phyloP scores from a whole-genome alignment of 2,888 invertebrate species.

The Acrocyrtus sp. region DNA sequence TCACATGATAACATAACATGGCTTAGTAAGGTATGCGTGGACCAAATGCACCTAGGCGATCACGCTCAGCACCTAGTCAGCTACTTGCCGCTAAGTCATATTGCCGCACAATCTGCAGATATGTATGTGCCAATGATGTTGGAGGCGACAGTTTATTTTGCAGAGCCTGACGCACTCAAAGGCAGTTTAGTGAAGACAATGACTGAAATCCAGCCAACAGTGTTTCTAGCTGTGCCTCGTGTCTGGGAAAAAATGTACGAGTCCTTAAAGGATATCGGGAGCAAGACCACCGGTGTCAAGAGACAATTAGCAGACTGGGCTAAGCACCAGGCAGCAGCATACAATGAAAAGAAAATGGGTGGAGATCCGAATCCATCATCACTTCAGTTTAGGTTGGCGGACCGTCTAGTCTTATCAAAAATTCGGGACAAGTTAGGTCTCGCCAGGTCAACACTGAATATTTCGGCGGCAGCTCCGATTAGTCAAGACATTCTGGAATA shows the following conservation, averaged over 20 bases:
- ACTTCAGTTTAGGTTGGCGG: constrained; percentile 82
- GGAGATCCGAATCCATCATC: constrained; percentile 69
- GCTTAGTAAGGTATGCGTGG: constrained; percentile 76
- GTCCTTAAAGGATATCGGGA: constrained; percentile 80
- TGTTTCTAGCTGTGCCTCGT: constrained; percentile 87
- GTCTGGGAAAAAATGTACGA: constrained; percentile 95
- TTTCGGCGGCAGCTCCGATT: constrained; percentile 88
- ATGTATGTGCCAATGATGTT: constrained; percentile 70
- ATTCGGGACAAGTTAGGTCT: constrained; percentile 79
- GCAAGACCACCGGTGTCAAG: constrained; percentile 77
- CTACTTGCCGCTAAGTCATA: constrained; percentile 89
- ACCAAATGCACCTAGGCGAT: constrained; percentile 87
- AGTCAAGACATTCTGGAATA: constrained; percentile 85
- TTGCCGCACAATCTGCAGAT: constrained; percentile 82
- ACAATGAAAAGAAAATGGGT: constrained; percentile 74
- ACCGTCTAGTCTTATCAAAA: constrained; percentile 80
- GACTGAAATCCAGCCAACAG: constrained; percentile 82
- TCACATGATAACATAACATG: constrained; percentile 88
- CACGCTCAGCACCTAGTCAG: constrained; percentile 87
- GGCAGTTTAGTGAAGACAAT: constrained; percentile 81
- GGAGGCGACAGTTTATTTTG: constrained; percentile 79
- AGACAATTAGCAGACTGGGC: constrained; percentile 81
- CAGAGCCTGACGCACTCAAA: constrained; percentile 88
- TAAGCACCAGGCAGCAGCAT: constrained; percentile 75
- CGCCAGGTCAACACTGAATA: constrained; percentile 75